A percentile compares a stretch with the other conserved stretches of the same genome.
Conservation (phyloP, 2,113 vertebrate species). For the Pogonocichla stellata region DNA sequence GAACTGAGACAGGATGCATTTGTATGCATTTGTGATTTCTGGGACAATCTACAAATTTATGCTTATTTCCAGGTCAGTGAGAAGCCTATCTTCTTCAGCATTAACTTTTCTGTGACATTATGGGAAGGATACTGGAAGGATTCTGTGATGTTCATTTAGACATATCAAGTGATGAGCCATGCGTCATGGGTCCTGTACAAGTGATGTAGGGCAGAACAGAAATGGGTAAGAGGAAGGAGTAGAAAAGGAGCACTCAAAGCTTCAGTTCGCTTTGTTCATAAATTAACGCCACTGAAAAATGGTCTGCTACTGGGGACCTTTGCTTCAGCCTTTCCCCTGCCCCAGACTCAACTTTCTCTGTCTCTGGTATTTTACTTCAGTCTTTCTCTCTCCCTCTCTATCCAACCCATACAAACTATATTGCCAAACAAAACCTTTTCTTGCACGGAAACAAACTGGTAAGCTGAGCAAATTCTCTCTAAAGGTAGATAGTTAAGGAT, state of each 20-base stretch:
- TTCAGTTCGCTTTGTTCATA: not conserved
- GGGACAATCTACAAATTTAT: not conserved
- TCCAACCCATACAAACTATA: not conserved
- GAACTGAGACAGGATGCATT: not conserved
- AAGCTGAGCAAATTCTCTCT: not conserved
- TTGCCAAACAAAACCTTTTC: not conserved
- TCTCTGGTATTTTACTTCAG: not conserved
- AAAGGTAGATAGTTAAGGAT: not conserved
- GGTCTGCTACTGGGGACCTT: not conserved
- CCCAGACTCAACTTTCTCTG: not conserved
- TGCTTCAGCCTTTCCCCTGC: not conserved
- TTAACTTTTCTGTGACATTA: not conserved
- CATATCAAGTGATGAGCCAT: not conserved
- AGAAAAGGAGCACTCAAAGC: not conserved
- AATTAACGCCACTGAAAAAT: not conserved
- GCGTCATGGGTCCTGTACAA: not conserved
- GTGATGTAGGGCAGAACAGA: not conserved
- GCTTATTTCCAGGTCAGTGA: not conserved
- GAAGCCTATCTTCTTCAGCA: not conserved
- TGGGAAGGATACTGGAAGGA: not conserved
- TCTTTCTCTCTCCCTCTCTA: not conserved
- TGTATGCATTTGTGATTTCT: not conserved
- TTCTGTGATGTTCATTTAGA: not conserved
- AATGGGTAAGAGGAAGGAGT: not conserved
- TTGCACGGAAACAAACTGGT: not conserved